Evolutionary conservation across 2,113 vertebrate genomes (phyloP).

Genomic region (Puma concolor): DNA sequence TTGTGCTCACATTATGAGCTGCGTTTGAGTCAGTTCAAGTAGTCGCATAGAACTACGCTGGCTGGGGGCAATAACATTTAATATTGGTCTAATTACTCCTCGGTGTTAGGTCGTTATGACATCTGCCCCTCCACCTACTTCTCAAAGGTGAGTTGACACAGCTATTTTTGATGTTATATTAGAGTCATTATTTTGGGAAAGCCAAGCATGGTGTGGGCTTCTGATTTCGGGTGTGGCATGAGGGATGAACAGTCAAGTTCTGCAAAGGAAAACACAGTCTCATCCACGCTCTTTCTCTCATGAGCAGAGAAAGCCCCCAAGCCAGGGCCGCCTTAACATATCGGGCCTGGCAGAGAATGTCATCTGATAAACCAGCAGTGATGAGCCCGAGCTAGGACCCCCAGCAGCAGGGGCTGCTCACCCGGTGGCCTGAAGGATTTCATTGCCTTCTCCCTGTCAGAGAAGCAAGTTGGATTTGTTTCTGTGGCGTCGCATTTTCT

Average conservation of each 20-base stretch:
- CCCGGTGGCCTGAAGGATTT: neutral
- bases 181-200: neutral
- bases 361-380: neutral
- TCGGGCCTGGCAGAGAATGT: neutral
- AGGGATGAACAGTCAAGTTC: neutral
- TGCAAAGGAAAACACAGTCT: neutral
- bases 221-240: neutral
- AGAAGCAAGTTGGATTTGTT: slow-evolving; percentile 14
- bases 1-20: neutral
- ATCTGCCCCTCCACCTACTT: neutral
- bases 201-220: neutral
- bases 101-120: neutral
- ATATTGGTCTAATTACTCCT: neutral
- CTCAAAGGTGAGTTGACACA: neutral
- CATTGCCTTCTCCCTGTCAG: neutral
- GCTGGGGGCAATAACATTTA: neutral
- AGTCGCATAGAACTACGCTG: neutral
- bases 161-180: neutral
- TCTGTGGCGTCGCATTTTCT: neutral
- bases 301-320: neutral
- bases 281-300: neutral
- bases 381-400: neutral
- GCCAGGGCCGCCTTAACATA: neutral
- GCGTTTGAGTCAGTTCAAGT: neutral
- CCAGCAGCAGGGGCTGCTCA: neutral